A percentile compares a stretch with the other conserved stretches of the same genome.
Conservation (phyloP, 2,888 invertebrate species). For the Leucophenga montana region DNA sequence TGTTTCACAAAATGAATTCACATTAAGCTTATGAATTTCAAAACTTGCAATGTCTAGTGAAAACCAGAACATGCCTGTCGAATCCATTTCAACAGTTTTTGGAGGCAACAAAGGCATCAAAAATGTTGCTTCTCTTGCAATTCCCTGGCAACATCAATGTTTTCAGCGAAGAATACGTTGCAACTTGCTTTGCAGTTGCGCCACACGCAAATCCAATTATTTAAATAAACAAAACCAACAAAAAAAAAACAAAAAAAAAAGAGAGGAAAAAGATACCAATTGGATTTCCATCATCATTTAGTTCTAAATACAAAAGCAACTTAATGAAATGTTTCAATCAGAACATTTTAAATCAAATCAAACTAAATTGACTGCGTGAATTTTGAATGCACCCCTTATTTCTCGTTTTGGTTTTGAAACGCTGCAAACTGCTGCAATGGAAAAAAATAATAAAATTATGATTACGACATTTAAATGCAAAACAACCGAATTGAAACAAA, state of each 20-base stretch:
- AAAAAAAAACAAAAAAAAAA: constrained; percentile 14
- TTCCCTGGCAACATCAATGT: not conserved
- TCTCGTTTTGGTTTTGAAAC: not conserved
- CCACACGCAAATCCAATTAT: constrained; percentile 70
- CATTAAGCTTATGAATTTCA: no score
- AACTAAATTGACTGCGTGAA: not conserved
- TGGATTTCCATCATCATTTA: no score
- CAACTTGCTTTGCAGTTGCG: constrained; percentile 33
- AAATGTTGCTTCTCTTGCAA: no score
- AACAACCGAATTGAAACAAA: constrained; percentile 41
- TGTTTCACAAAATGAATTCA: no score
- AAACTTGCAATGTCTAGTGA: no score
- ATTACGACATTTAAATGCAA: constrained; percentile 68
- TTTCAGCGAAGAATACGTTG: not conserved
- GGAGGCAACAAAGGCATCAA: no score
- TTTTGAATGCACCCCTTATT: constrained; percentile 5
- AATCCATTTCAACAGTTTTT: no score
- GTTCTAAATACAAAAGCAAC: constrained; percentile 20
- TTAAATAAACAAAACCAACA: constrained; percentile 50
- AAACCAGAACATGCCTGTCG: no score
- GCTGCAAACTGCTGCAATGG: not conserved
- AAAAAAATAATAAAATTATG: constrained; percentile 66
- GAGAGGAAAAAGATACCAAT: no score
- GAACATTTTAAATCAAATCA: constrained; percentile 38
- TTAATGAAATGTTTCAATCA: constrained; percentile 67